phyloP scores from a whole-genome alignment of 2,113 vertebrate species.

The Elaphurus davidianus region DNA sequence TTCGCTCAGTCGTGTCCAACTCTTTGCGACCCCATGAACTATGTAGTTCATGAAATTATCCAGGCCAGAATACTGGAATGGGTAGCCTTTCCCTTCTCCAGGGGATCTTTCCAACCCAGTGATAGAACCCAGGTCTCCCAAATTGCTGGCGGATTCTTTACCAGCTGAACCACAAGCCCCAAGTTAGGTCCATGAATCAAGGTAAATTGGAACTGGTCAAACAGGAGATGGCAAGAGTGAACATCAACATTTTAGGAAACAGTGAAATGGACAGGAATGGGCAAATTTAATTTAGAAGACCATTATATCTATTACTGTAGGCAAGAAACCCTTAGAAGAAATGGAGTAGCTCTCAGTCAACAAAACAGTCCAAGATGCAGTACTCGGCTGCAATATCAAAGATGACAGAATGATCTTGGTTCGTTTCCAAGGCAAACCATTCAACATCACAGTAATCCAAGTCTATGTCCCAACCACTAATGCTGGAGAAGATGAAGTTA shows the following conservation, averaged over 20 bases:
- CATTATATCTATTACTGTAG: not conserved
- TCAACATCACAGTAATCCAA: not conserved
- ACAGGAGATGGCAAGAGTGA: not conserved
- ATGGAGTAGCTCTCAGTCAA: not conserved
- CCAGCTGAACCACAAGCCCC: not conserved
- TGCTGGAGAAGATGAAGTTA: not conserved
- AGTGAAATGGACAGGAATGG: not conserved
- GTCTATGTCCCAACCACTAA: not conserved
- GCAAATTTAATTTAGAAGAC: not conserved
- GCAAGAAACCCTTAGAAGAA: not conserved
- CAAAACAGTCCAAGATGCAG: not conserved
- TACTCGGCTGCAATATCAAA: not conserved
- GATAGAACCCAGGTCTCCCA: not conserved
- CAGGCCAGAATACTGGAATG: not conserved
- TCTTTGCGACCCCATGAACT: not conserved
- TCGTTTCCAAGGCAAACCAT: not conserved
- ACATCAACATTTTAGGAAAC: not conserved
- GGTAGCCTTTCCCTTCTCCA: not conserved
- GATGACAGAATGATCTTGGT: not conserved
- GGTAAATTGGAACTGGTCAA: not conserved
- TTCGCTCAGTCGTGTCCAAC: not conserved
- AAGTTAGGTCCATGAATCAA: not conserved
- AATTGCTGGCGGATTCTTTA: not conserved
- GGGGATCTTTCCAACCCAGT: not conserved
- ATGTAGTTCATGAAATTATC: not conserved